Evolutionary conservation across 2,888 invertebrate species (phyloP), one percentile per base, ranked within the genome.

Genomic region (Leptarthrus brevirostris): DNA sequence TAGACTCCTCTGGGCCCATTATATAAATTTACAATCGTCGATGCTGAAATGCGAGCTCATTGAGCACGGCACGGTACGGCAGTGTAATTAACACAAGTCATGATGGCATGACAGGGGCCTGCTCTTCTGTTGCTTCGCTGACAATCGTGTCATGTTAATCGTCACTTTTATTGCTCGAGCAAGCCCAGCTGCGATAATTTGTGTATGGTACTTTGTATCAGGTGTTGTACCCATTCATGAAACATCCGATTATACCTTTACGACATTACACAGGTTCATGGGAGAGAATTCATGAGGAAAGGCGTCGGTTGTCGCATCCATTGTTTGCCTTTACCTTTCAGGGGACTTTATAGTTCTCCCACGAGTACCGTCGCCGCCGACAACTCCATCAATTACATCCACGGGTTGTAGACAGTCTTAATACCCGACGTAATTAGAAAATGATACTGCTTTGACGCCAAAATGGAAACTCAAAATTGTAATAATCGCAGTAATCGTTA

Each of bases 71-170:
- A 4, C 4, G 8, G 8, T 16, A 14, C 16, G 10, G 56, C 4
- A 26, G 24, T 64, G 24, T 47, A 44, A 64, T 64, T 64, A 64
- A 64, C 64, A 64, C 40, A 40, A 64, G 22, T 64, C 64, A 44
- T 20, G 44, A 44, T 18, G 10, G 44, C 34, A 30, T 64, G n/a
- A 14, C 12, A 34, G 14, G 14, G 12, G 6, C 40, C 1, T 5
- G 12, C 36, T 36, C 44, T 26, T 44, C 8, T 10, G 49, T 56
- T 14, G 47, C 49, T 52, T 70, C 71, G 47, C 54, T 70, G 74
- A 47, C 52, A 74, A 70, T 58, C 70, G 61, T 74, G 71, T 71
- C 71, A 74, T 74, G 70, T 61, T 74, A 74, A 74, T 74, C 71
- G 61, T 71, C 30, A 64, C 53, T 56, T 74, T 61, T 61, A 71